Evolutionary conservation across 2,797 vertebrate species (phyloP).

Genomic region (Clarias laeviceps): DNA sequence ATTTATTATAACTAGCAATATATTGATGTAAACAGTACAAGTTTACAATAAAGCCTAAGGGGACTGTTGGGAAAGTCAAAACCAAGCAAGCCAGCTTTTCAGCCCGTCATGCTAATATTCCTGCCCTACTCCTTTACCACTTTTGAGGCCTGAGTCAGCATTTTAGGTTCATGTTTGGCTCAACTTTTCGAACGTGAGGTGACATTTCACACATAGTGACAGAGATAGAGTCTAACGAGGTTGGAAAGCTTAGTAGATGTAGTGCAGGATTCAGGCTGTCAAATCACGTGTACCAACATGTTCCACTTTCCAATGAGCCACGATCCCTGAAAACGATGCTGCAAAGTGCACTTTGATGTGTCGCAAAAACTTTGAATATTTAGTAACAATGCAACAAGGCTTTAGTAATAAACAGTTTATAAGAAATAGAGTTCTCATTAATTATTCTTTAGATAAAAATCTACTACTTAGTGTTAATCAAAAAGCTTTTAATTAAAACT

Average conservation of each 20-base stretch:
- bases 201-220: conserved; percentile 19
- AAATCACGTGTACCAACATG: background rate
- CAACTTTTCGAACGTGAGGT: conserved; percentile 8
- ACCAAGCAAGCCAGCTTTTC: background rate
- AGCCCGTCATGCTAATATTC: conserved; percentile 20
- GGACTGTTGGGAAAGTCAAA: background rate
- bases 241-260: conserved; percentile 16
- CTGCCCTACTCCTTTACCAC: conserved; percentile 10
- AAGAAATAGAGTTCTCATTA: background rate
- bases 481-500: background rate
- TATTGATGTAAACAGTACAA: background rate
- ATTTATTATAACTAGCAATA: background rate
- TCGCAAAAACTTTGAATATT: background rate
- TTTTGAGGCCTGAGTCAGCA: conserved; percentile 24
- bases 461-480: background rate
- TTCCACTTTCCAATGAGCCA: background rate
- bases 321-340: background rate
- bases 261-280: conserved; percentile 24
- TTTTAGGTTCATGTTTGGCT: conserved; percentile 1
- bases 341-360: conserved; percentile 10
- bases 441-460: background rate
- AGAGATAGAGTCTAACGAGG: conserved; percentile 15
- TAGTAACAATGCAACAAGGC: background rate
- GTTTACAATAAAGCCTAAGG: background rate
- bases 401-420: background rate